These are phyloP conservation scores for Habroteleia sp. DNA, from an alignment of 2,888 invertebrate species.

Conservation along the genomic window DNA sequence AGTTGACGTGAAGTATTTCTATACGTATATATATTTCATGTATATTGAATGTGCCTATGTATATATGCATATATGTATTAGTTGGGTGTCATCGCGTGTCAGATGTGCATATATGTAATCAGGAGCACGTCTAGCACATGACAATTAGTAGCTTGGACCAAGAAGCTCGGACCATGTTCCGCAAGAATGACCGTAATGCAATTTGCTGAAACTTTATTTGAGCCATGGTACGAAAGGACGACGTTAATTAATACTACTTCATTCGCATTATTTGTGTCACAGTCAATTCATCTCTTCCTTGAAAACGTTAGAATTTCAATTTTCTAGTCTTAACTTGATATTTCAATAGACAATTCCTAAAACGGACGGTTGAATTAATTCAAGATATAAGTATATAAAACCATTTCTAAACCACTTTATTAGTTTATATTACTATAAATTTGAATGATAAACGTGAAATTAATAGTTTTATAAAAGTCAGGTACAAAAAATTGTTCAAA, in stretches of 20 bases:
- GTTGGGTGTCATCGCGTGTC: conserved; percentile 53
- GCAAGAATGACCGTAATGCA: conserved; percentile 55
- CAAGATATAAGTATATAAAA: no score
- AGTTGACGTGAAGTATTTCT: conserved; percentile 56
- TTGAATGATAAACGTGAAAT: no score
- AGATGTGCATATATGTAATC: conserved; percentile 58
- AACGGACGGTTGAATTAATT: no score
- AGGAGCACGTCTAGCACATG: conserved; percentile 59
- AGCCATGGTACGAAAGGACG: conserved; percentile 18
- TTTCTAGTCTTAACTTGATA: no score
- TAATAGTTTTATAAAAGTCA: no score
- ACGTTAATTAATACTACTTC: conserved; percentile 44
- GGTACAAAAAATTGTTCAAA: no score
- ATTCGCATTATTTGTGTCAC: conserved; percentile 8
- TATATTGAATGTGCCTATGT: conserved; percentile 16
- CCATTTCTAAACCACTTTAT: no score
- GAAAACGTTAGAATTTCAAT: neutral
- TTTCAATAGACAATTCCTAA: no score
- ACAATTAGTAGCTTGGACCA: conserved; percentile 55
- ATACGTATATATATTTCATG: conserved; percentile 26
- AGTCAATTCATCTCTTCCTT: conserved; percentile 3
- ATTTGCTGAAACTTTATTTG: conserved; percentile 52
- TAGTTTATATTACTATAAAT: no score
- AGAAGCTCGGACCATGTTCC: conserved; percentile 36
- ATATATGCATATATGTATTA: conserved; percentile 40